Evolutionary conservation across 2,797 vertebrate genomes (phyloP), one percentile per base, ranked within the genome.

Genomic region (Microcaecilia unicolor): DNA sequence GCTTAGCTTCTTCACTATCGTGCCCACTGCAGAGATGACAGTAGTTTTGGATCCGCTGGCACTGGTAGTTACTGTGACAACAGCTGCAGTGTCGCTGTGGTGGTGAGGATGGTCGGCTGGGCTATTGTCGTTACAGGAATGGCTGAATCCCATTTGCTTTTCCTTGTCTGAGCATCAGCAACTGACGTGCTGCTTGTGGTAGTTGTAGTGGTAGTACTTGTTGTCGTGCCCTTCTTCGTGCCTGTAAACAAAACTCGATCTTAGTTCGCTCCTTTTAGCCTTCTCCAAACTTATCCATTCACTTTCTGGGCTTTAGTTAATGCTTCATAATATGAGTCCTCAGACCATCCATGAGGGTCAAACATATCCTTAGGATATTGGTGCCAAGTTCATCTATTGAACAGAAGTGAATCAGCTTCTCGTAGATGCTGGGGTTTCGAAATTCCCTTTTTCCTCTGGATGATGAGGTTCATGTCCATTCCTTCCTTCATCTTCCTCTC

Each of bases 341-440:
- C 95, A 38, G 93, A 88, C 95, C 94, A 99, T 52, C 92, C 92
- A 20, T 99, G 95, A 30, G 95, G 92, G 66, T 99, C 91, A 51
- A 99, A 98, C 93, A 99, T 97, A 18, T 99, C 88, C 77, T 98
- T 99, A 5, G 96, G 94, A 48, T 98, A 98, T 99, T 99, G 1
- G 94, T 98, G 51, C 96, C 93, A 0, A 98, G 88, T 50, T 99
- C 93, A 34, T 98, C 95, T 10, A 99, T 99, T 2, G 86, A 68
- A 51, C 94, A 98, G 64, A 89, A 99, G 78, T 99, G 96, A 60
- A 99, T 99, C 30, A 99, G 83, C 55, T 99, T 98, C 66, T 98
- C 94, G 16, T 97, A 99, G 72, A 98, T 98, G 61, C 95, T 98
- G 22, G 18, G 9, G 15, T 20, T 99, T 51, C 93, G 83, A 38